phyloP scores from a whole-genome alignment of 2,113 vertebrate genomes.

The Hucho hucho region DNA sequence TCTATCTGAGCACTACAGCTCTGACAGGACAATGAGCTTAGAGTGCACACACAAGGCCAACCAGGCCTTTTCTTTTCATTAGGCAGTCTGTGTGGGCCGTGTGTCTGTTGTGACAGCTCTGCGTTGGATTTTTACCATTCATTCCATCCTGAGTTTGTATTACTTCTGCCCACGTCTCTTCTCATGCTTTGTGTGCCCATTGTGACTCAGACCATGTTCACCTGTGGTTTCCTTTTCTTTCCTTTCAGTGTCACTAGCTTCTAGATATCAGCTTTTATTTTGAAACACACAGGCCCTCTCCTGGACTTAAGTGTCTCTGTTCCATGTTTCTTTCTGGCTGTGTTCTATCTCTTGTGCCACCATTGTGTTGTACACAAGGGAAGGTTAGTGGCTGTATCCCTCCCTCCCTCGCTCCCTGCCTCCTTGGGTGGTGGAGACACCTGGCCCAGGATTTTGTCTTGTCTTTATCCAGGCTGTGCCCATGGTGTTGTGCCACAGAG shows the following conservation, averaged over 20 bases:
- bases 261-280: conserved; percentile 37
- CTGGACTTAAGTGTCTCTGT: not conserved
- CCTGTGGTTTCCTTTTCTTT: conserved; percentile 46
- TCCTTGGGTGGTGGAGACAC: conserved; percentile 2
- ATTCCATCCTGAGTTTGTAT: conserved; percentile 63
- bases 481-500: not conserved
- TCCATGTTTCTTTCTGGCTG: not conserved
- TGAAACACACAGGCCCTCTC: conserved; percentile 27
- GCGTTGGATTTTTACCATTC: conserved; percentile 69
- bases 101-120: conserved; percentile 58
- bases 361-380: not conserved
- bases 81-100: conserved; percentile 33
- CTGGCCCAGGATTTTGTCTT: not conserved
- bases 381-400: conserved; percentile 30
- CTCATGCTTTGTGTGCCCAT: conserved; percentile 53
- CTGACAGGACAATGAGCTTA: conserved; percentile 52
- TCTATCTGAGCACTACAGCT: conserved; percentile 46
- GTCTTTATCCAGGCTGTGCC: not conserved
- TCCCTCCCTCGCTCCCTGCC: not conserved
- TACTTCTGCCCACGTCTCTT: conserved; percentile 30
- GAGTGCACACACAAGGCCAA: conserved; percentile 48
- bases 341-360: conserved; percentile 31
- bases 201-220: conserved; percentile 42
- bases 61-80: conserved; percentile 42
- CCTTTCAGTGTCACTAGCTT: conserved; percentile 18